These are phyloP conservation scores for Sporophila hypoxantha DNA, from an alignment of 2,113 vertebrate genomes.

Conservation along the genomic window DNA sequence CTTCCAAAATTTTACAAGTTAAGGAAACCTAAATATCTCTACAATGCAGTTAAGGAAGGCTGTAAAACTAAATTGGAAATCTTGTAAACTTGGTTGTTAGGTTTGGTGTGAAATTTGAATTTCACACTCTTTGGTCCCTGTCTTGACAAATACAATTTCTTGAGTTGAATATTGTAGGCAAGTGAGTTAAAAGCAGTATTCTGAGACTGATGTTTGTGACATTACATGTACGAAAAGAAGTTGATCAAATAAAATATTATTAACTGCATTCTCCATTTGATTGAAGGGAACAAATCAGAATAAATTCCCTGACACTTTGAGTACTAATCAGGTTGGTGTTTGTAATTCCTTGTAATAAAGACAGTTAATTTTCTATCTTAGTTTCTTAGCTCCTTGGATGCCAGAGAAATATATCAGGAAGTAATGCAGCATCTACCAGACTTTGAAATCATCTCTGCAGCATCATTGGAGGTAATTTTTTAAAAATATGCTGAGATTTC, in stretches of 20 bases:
- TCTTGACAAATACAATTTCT: not conserved
- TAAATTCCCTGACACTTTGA: not conserved
- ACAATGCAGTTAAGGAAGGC: not conserved
- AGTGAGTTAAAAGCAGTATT: not conserved
- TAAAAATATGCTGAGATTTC: not conserved
- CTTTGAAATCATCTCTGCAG: slow-evolving; percentile 78
- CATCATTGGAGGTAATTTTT: slow-evolving; percentile 79
- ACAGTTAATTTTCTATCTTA: slow-evolving; percentile 54
- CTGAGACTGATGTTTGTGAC: not conserved
- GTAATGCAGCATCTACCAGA: slow-evolving; percentile 86
- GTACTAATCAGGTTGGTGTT: not conserved
- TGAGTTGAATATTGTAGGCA: not conserved
- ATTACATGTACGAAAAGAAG: not conserved
- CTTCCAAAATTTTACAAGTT: not conserved
- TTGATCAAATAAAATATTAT: not conserved
- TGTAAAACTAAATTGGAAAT: not conserved
- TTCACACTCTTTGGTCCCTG: not conserved
- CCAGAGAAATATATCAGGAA: slow-evolving; percentile 88
- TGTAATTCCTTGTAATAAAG: not conserved
- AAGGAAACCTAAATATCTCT: not conserved
- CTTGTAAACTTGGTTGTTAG: not conserved
- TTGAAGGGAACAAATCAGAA: not conserved
- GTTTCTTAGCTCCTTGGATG: slow-evolving; percentile 89
- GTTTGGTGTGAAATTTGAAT: not conserved
- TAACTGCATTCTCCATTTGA: not conserved